phyloP scores from a whole-genome alignment of 2,888 invertebrate species.

The Loripinus fragilis region DNA sequence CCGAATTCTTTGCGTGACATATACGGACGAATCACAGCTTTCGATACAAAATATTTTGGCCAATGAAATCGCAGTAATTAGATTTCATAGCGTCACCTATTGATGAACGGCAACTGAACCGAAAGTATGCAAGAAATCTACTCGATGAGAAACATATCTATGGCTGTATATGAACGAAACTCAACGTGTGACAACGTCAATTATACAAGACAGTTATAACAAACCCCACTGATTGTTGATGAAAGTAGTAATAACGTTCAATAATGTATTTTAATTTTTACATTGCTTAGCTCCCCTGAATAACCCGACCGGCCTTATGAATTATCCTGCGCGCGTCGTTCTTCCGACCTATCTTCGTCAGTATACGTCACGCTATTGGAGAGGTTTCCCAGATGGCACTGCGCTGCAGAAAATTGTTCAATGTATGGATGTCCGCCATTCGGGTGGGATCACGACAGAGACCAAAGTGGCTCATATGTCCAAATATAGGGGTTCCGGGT shows the following conservation, averaged over 20 bases:
- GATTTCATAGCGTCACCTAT: background rate
- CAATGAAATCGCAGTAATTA: background rate
- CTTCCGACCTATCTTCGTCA: constrained; percentile 69
- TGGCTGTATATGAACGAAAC: too few relatives aligned
- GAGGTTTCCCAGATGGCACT: constrained; percentile 82
- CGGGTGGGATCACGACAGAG: constrained; percentile 84
- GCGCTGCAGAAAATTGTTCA: constrained; percentile 76
- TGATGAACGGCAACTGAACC: background rate
- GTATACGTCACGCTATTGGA: constrained; percentile 80
- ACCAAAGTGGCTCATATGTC: constrained; percentile 84
- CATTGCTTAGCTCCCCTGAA: constrained; percentile 50
- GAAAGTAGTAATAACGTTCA: background rate
- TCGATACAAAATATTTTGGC: background rate
- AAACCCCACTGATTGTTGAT: too few relatives aligned
- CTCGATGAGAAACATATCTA: too few relatives aligned
- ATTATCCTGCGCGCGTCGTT: constrained; percentile 53
- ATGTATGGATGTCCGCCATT: constrained; percentile 85
- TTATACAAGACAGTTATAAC: too few relatives aligned
- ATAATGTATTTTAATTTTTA: background rate
- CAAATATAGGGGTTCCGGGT: constrained; percentile 84
- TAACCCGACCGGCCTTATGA: constrained; percentile 31
- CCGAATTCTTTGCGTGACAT: too few relatives aligned
- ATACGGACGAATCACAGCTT: background rate
- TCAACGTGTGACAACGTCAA: too few relatives aligned
- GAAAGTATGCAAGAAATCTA: too few relatives aligned